A percentile compares a stretch with the other conserved stretches of the same genome.
Conservation (phyloP, 2,797 vertebrate species). For the Sciurus vulgaris region DNA sequence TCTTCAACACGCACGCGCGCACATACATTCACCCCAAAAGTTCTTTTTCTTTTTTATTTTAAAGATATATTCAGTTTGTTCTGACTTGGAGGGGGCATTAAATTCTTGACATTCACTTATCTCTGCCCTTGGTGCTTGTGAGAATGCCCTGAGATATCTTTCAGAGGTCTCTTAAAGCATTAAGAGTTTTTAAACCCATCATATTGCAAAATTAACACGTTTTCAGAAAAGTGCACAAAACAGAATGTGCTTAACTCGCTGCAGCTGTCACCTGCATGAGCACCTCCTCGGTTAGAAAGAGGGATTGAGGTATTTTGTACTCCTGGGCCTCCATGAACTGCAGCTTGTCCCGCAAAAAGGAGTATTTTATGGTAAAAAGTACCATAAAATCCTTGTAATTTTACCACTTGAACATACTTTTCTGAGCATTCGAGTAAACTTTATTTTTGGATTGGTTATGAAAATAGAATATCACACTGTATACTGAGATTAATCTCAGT, state of each 20-base stretch:
- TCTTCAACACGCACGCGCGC: too few species aligned
- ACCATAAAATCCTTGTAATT: background rate
- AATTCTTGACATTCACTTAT: background rate
- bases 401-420: background rate
- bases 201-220: background rate
- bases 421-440: background rate
- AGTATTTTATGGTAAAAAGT: background rate
- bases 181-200: background rate
- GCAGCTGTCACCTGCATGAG: background rate
- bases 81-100: background rate
- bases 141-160: background rate
- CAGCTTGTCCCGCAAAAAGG: background rate
- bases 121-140: background rate
- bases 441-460: background rate
- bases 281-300: background rate
- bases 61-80: background rate
- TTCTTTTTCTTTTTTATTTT: background rate
- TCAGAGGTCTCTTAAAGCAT: background rate
- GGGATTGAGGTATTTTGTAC: background rate
- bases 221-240: background rate
- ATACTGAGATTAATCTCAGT: background rate
- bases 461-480: background rate
- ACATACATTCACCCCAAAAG: background rate
- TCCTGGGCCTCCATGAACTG: rapidly evolving
- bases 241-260: background rate